Evolutionary conservation across 2,888 invertebrate species (phyloP), one percentile per base, ranked within the genome.

Genomic region (Elgonia sp.): DNA sequence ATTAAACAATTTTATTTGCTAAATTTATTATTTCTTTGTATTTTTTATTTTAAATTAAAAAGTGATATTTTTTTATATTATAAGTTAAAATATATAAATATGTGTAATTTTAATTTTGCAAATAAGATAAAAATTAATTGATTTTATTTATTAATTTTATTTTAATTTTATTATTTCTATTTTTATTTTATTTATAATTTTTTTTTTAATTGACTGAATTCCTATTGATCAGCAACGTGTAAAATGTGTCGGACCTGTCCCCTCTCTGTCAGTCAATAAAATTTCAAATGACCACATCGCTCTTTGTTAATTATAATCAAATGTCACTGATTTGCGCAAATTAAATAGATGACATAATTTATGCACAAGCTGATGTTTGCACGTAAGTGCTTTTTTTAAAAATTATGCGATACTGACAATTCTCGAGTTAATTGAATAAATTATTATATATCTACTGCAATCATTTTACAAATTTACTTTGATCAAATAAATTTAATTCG

Each of bases 221-320:
- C n/a, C n/a, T n/a, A n/a, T n/a, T n/a, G n/a, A n/a, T n/a, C n/a
- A n/a, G n/a, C n/a, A n/a, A n/a, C n/a, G n/a, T n/a, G n/a, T 46
- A 46, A 14, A 2, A 69, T 60, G 46, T 7, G 29, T 29, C 29
- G 29, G 29, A 29, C 29, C 5, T 29, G 29, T 29, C n/a, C 37
- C 20, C 12, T 50, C 53, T 69, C 76, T 21, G 0, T 76, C 16
- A 16, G 12, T 29, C 53, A 55, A 65, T 77, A 65, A 53, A 53
- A 77, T 65, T 77, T 65, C 40, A 65, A 77, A 67, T 18, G 39
- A 77, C 53, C 76, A 16, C 65, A 77, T 63, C 53, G 76, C 53
- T 77, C 65, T 77, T 77, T 63, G 76, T 65, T 69, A 57, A 79
- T 79, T 69, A 67, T 77, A 77, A 77, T 79, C 79, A 79, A 69